Conservation (phyloP, 2,797 vertebrate species). For the Crossoptilon crossoptilon region DNA sequence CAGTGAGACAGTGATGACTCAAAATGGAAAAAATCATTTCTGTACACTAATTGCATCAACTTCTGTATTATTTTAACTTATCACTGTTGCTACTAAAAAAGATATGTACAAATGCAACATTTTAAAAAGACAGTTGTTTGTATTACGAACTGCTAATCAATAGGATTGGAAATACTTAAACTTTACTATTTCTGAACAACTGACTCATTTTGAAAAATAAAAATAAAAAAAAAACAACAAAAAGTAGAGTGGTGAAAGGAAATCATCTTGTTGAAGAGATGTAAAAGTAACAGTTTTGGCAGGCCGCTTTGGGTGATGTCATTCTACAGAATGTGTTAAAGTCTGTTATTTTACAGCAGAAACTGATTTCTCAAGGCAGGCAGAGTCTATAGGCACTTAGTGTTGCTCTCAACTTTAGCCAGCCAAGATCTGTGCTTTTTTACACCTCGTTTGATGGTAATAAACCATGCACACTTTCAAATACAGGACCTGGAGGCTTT, state of each 20-base stretch:
- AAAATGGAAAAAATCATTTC: constrained; percentile 38
- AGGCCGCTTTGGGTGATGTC: constrained; percentile 74
- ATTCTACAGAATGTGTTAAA: constrained; percentile 77
- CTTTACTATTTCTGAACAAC: constrained; percentile 40
- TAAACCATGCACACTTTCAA: constrained; percentile 13
- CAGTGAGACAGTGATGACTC: constrained; percentile 28
- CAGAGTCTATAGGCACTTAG: constrained; percentile 69
- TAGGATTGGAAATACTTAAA: constrained; percentile 72
- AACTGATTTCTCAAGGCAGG: constrained; percentile 61
- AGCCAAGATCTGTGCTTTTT: constrained; percentile 60
- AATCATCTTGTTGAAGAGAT: constrained; percentile 74
- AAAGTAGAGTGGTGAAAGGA: constrained; percentile 65
- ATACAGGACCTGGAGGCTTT: constrained; percentile 6
- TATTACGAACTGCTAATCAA: constrained; percentile 65
- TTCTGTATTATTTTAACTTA: constrained; percentile 59
- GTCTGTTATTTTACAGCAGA: constrained; percentile 77
- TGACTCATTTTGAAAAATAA: constrained; percentile 36
- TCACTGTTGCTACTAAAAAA: constrained; percentile 4
- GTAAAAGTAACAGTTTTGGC: constrained; percentile 80
- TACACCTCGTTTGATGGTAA: constrained; percentile 54
- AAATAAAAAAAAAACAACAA: neutral
- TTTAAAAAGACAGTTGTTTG: constrained; percentile 56
- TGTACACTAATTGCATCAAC: neutral
- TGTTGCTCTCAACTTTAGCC: constrained; percentile 66
- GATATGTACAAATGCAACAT: neutral